Percentiles rank a stretch among this genome's conserved stretches.
Evolutionary conservation across 2,797 vertebrate species (phyloP).

Genomic region (Erethizon dorsatum): DNA sequence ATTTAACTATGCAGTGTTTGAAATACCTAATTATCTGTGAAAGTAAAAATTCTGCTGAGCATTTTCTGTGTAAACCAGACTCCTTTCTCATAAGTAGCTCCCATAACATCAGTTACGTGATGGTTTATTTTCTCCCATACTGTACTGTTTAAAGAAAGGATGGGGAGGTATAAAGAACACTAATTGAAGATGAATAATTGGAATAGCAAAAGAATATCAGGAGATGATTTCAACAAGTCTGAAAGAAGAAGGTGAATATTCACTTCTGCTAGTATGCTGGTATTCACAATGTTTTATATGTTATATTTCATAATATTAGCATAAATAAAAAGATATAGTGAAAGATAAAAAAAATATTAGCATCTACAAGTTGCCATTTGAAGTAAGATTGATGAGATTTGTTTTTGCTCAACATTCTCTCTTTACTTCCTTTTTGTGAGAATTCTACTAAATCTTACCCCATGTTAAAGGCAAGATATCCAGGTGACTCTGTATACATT

Average conservation of each 20-base stretch:
- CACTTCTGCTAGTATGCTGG: background rate
- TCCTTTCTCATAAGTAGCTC: background rate
- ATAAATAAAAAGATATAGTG: background rate
- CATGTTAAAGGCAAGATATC: background rate
- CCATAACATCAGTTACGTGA: background rate
- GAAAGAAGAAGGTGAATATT: background rate
- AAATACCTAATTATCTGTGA: background rate
- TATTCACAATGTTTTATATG: background rate
- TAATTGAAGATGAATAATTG: background rate
- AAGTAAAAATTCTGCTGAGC: background rate
- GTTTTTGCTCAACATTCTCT: background rate
- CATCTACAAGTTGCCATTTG: background rate
- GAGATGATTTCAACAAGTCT: background rate
- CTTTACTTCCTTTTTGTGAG: background rate
- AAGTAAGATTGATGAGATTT: background rate
- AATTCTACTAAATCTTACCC: background rate
- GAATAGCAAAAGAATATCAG: background rate
- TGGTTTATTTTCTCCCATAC: background rate
- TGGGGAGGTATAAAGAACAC: background rate
- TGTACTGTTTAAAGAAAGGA: background rate
- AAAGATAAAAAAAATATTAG: background rate
- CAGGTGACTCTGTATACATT: background rate
- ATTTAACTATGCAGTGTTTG: background rate
- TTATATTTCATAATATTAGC: background rate
- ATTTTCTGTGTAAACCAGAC: background rate